phyloP scores from a whole-genome alignment of 2,797 vertebrate genomes.

The Neostethus bicornis region DNA sequence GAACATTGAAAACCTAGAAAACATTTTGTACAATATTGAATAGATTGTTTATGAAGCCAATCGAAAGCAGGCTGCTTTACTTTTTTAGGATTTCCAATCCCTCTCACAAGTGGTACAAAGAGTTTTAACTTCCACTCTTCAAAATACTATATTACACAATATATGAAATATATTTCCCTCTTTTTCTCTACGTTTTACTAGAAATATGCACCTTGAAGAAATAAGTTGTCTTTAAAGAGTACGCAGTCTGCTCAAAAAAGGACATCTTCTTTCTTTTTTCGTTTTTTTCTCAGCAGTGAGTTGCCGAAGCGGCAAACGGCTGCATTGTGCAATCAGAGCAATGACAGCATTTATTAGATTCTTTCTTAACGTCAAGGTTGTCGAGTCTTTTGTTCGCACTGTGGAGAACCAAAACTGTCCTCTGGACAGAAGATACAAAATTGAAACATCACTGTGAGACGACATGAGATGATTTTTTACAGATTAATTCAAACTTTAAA shows the following conservation, averaged over 20 bases:
- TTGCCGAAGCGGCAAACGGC: slow-evolving; percentile 59
- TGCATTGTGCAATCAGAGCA: slow-evolving; percentile 69
- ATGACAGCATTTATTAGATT: slow-evolving; percentile 45
- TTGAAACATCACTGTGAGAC: too few species aligned
- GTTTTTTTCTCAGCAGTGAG: slow-evolving; percentile 60
- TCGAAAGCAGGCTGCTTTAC: slow-evolving; percentile 32
- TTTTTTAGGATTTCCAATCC: slow-evolving; percentile 31
- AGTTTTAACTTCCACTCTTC: slow-evolving; percentile 42
- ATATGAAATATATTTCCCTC: slow-evolving; percentile 40
- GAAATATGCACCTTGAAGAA: slow-evolving; percentile 68
- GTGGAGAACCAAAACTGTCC: too few species aligned
- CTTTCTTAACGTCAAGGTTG: slow-evolving; percentile 44
- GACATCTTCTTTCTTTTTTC: slow-evolving; percentile 49
- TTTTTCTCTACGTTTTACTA: slow-evolving; percentile 43
- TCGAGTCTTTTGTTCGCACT: slow-evolving; percentile 23
- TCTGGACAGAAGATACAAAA: too few species aligned
- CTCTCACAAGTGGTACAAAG: slow-evolving; percentile 65
- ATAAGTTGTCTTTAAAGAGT: slow-evolving; percentile 51
- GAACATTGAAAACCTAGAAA: slow-evolving; percentile 24
- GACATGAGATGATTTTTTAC: too few species aligned
- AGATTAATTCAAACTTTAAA: too few species aligned
- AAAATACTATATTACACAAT: slow-evolving; percentile 41
- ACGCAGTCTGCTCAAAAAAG: slow-evolving; percentile 47
- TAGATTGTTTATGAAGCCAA: slow-evolving; percentile 40
- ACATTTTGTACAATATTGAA: slow-evolving; percentile 22